These are phyloP conservation scores for Tringa solitaria DNA, from an alignment of 2,113 vertebrate genomes.

Conservation along the genomic window DNA sequence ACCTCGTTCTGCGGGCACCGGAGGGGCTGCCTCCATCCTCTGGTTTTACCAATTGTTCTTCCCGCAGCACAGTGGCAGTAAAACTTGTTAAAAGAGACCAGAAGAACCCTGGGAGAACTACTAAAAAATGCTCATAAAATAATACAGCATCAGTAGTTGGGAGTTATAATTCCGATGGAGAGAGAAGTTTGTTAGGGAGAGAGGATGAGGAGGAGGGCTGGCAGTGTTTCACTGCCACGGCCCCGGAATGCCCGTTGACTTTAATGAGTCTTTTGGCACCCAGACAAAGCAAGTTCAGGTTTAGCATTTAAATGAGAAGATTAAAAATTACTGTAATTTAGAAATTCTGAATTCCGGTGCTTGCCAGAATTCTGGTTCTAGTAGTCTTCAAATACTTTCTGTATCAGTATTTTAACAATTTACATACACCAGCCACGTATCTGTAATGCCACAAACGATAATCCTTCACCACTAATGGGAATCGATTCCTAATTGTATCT, in stretches of 20 bases:
- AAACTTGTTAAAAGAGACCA: background rate
- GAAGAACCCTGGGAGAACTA: background rate
- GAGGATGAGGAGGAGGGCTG: background rate
- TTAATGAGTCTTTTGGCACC: background rate
- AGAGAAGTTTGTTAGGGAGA: background rate
- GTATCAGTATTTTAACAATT: background rate
- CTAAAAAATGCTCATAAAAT: constrained; percentile 8
- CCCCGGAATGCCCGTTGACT: background rate
- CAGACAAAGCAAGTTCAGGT: background rate
- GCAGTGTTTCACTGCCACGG: fast-evolving
- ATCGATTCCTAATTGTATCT: background rate
- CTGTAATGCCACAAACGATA: background rate
- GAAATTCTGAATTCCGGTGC: background rate
- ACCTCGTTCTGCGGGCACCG: background rate
- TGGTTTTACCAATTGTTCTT: background rate
- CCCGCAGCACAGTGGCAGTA: background rate
- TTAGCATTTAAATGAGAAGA: background rate
- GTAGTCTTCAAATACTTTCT: background rate
- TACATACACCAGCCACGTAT: background rate
- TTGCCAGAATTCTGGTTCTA: background rate
- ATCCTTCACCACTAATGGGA: background rate
- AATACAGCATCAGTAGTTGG: background rate
- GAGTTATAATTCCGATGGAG: background rate
- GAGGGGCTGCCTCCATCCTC: background rate
- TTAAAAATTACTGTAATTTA: background rate